Conservation (phyloP, 2,797 vertebrate species). For the Anas bahamensis region DNA sequence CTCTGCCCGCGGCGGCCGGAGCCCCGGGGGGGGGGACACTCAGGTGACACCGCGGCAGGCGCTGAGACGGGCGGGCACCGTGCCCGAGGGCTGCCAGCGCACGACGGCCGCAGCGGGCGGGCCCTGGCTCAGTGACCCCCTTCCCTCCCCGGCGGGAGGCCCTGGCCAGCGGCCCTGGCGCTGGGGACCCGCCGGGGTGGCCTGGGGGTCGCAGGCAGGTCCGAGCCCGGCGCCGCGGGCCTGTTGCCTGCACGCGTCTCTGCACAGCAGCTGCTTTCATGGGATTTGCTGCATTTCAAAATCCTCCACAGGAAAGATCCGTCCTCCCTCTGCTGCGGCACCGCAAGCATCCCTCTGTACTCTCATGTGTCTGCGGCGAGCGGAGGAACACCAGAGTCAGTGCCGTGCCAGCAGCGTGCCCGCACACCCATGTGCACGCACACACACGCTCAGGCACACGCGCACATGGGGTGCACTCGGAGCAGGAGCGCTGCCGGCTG, state of each 20-base stretch:
- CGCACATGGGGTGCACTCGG: background rate
- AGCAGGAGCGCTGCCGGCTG: background rate
- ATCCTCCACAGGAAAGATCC: background rate
- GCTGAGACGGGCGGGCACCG: fast-evolving
- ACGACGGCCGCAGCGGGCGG: fast-evolving
- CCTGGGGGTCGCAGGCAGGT: fast-evolving
- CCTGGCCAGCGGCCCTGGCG: background rate
- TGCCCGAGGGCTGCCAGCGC: fast-evolving
- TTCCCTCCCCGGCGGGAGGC: background rate
- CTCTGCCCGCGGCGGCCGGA: background rate
- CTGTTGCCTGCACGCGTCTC: fast-evolving
- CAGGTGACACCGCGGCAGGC: fast-evolving
- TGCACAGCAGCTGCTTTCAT: fast-evolving
- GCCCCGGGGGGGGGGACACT: background rate
- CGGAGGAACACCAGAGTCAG: background rate
- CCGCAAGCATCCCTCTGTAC: fast-evolving
- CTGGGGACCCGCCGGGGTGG: background rate
- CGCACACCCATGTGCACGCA: background rate
- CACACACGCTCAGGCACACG: background rate
- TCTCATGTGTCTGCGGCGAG: background rate
- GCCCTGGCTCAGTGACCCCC: background rate
- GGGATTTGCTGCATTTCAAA: background rate
- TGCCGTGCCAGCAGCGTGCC: fast-evolving
- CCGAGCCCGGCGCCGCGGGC: background rate
- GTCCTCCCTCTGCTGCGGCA: background rate